Conservation (phyloP, 2,113 vertebrate species). For the Sialia sialis region DNA sequence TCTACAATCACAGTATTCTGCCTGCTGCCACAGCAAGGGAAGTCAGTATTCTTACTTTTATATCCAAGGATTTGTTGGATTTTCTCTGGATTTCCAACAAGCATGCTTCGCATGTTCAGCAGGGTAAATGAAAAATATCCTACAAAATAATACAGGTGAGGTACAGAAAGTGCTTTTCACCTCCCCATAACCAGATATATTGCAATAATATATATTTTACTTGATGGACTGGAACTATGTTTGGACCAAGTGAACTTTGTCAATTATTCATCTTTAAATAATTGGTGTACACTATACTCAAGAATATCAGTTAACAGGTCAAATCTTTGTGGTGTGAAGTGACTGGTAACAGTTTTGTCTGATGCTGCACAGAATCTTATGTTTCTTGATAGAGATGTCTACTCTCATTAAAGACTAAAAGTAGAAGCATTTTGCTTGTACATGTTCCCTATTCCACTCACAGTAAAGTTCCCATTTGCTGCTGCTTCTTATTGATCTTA, state of each 20-base stretch:
- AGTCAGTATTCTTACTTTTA: not conserved
- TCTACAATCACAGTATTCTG: not conserved
- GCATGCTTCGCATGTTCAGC: not conserved
- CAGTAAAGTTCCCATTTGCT: not conserved
- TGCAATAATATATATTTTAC: not conserved
- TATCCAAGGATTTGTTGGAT: not conserved
- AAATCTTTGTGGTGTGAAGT: not conserved
- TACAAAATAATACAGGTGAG: not conserved
- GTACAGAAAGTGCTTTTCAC: not conserved
- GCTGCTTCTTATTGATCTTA: constrained; percentile 9
- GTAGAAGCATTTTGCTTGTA: not conserved
- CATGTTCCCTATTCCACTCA: not conserved
- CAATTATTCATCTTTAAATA: not conserved
- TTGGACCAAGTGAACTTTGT: not conserved
- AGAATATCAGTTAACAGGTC: not conserved
- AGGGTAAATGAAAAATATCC: not conserved
- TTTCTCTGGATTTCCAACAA: not conserved
- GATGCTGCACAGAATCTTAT: not conserved
- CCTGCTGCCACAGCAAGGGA: not conserved
- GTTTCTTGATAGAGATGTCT: not conserved
- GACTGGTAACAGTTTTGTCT: not conserved
- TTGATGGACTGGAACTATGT: not conserved
- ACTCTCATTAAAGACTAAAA: not conserved
- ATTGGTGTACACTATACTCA: not conserved
- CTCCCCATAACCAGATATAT: not conserved